These are phyloP conservation scores for Orchesella cincta DNA, from an alignment of 1,140 invertebrate species.

Conservation along the genomic window DNA sequence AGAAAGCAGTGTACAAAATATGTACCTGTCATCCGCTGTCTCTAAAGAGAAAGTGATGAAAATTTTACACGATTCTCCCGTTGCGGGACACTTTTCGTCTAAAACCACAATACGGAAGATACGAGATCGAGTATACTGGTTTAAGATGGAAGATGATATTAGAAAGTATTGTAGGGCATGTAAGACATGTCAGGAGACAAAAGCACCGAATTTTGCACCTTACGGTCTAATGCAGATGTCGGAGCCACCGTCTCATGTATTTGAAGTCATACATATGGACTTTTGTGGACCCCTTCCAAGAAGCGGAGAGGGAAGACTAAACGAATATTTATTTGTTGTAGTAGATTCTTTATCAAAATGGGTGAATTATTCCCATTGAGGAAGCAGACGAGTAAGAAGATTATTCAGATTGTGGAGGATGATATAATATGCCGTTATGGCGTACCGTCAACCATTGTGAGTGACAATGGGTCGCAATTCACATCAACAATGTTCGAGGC, in stretches of 20 bases:
- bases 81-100: constrained; percentile 7
- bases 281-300: constrained; percentile 8
- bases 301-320: constrained; percentile 9
- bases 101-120: constrained; percentile 29
- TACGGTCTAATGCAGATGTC: background rate
- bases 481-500: background rate
- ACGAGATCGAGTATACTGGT: constrained; percentile 34
- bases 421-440: background rate
- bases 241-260: background rate
- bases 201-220: constrained; percentile 13
- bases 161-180: constrained; percentile 29
- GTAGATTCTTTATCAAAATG: constrained; percentile 28
- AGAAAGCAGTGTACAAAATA: too few species aligned
- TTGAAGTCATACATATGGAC: constrained; percentile 7
- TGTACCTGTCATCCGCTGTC: too few species aligned
- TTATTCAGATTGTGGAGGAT: background rate
- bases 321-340: constrained; percentile 7
- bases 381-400: background rate
- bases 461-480: constrained; percentile 1
- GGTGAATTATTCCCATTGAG: constrained; percentile 23
- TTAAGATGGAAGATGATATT: constrained; percentile 36
- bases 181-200: constrained; percentile 28
- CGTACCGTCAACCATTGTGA: background rate
- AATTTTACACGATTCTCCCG: constrained; percentile 36
- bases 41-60: background rate